Base-by-base conservation (phyloP, 2,888 invertebrate genomes). In the Scaptomyza cyrtandrae region DNA sequence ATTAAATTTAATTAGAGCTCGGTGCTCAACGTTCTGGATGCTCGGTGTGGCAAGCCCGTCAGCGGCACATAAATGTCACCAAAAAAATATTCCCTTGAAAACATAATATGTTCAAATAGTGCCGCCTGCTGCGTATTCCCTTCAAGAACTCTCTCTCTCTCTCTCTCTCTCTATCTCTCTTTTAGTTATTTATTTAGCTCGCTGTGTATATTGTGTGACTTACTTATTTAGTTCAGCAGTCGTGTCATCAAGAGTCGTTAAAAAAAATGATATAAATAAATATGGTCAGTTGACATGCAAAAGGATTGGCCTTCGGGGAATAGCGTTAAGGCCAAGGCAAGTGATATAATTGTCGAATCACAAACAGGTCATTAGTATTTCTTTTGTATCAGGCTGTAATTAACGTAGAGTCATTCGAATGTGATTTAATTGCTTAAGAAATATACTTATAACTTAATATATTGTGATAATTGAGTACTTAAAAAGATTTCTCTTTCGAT, bases 1-100 rank as follows among this genome's bases (percentile, higher is more conserved):
- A 86, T 86, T 88, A 86, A 89, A 89, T 88, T 88, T 88, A 88
- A 88, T 88, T 88, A 88, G 88, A 89, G 72, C 81, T 75, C 85
- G 79, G 72, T 64, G 78, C 71, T 71, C 39, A 37, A 19, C 2
- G 19, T 19, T 19, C 1, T 19, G 19, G 19, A 19, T 19, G 19
- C 19, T 19, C 19, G 19, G 6, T 37, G 73, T 73, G 35, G 11
- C 13, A 13, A 11, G 9, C 62, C 62, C 63, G 70, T 68, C 68
- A 71, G 73, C 75, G 75, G 71, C 78, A 83, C 83, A 88, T 88
- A 82, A 89, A 88, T 88, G 83, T 89, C 87, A 89, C 84, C 87
- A 71, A 81, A 74, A 81, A 74, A 88, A 82, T 83, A 84, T 85
- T 75, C 75, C 73, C 79, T 68, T 73, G 76, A 86, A 83, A 85